Percentiles rank a stretch among this genome's conserved stretches.
These are phyloP conservation scores for Porites lutea DNA, from an alignment of 64 coral and sea anemone species.

Conservation along the genomic window DNA sequence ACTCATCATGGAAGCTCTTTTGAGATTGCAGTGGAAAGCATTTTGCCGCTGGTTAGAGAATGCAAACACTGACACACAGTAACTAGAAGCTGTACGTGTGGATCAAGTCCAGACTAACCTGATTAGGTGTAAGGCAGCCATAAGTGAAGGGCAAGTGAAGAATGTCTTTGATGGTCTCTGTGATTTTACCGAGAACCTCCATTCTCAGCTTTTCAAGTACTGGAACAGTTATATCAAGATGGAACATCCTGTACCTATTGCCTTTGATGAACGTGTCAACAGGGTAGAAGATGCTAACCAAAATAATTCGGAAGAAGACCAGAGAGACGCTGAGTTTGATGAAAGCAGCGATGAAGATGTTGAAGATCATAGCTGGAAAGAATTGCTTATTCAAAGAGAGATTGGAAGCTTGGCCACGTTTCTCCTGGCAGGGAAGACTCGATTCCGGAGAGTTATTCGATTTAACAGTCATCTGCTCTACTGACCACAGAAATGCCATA, in stretches of 20 bases:
- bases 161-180: neutral
- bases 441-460: too few species aligned
- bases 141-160: too few species aligned
- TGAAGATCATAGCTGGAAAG: too few species aligned
- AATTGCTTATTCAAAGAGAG: too few species aligned
- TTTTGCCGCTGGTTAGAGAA: neutral
- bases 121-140: neutral
- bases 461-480: too few species aligned
- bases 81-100: neutral
- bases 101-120: neutral
- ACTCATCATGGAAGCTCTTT: neutral
- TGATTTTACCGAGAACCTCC: neutral
- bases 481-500: too few species aligned
- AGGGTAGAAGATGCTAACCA: too few species aligned
- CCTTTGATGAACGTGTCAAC: neutral
- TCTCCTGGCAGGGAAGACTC: too few species aligned
- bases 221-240: constrained; percentile 8
- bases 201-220: neutral
- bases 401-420: too few species aligned
- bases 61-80: neutral
- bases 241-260: neutral
- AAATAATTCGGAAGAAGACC: too few species aligned
- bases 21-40: neutral
- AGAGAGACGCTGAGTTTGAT: too few species aligned
- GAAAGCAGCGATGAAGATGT: too few species aligned